Conservation (phyloP, 1,140 invertebrate genomes). For the Neuroterus valhalla region DNA sequence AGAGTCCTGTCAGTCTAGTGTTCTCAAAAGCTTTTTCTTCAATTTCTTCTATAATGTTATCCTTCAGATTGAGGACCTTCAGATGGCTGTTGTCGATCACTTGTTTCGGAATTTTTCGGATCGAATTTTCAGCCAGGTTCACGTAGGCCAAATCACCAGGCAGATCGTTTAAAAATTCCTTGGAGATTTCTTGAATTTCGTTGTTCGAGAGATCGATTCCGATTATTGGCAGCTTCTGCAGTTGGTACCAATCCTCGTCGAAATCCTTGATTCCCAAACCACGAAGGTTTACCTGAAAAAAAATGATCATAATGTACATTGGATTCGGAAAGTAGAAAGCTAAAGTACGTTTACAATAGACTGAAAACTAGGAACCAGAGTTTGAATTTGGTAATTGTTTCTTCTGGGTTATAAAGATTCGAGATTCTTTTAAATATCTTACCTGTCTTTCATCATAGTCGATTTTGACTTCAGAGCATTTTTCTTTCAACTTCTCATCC, state of each 20-base stretch:
- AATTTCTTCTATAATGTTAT: conserved; percentile 53
- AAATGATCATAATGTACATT: not conserved
- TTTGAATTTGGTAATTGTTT: too few species aligned
- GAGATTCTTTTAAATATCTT: not conserved
- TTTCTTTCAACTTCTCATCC: conserved; percentile 34
- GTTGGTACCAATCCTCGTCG: conserved; percentile 57
- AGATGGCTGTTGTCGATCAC: conserved; percentile 56
- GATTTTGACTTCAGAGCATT: conserved; percentile 43
- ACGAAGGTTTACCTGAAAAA: conserved; percentile 40
- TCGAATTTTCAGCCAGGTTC: conserved; percentile 45
- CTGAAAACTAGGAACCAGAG: too few species aligned
- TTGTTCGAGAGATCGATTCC: conserved; percentile 53
- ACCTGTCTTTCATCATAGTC: conserved; percentile 31
- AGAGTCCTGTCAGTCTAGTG: conserved; percentile 46
- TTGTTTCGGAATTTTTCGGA: conserved; percentile 37
- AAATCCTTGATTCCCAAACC: conserved; percentile 50
- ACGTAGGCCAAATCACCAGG: conserved; percentile 48
- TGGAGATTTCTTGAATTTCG: conserved; percentile 55
- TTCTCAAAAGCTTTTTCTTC: conserved; percentile 51
- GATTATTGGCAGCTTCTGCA: conserved; percentile 38
- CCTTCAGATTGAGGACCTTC: conserved; percentile 42
- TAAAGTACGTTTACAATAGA: too few species aligned
- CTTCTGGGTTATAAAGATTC: too few species aligned
- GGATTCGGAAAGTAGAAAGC: not conserved
- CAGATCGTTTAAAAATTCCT: conserved; percentile 56